Base-by-base conservation (phyloP, 2,888 invertebrate genomes). In the Tolmerus cingulatus region DNA sequence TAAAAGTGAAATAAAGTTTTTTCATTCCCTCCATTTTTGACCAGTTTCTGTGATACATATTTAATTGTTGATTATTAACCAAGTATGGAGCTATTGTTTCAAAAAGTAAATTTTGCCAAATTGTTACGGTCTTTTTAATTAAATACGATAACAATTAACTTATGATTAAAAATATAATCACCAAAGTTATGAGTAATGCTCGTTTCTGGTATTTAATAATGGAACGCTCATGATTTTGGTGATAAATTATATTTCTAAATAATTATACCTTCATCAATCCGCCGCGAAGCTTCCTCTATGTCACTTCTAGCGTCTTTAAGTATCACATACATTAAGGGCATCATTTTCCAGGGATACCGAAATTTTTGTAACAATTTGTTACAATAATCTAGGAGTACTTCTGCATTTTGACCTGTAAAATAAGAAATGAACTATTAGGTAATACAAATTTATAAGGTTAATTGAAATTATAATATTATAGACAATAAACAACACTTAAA, bases 301-400 rank as follows among this genome's bases (percentile, higher is more conserved):
- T 96, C 95, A 66, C 95, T 95, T 88, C 95, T 94, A 79, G 96
- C 95, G 90, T 96, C 95, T 91, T 96, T 96, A 88, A 97, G 94
- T 92, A 96, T 96, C 91, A 96, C 95, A 92, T 96, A 96, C 93
- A 96, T 95, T 57, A 96, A 92, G 27, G 96, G 96, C 95, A 96
- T 95, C 95, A 96, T 95, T 91, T 96, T 96, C 95, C 95, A 96
- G 5, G 96, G 95, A 92, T 96, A 96, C 91, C 95, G 95, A 93
- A 96, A 96, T 93, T 95, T 95, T 91, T 96, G 96, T 92, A 96
- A 93, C 87, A 96, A 93, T 91, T 95, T 96, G 90, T 95, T 95
- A 91, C 96, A 96, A 92, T 95, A 95, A 90, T 96, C 96, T 91
- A 96, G 93, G 90, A 95, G 92, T 86, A 95, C 92, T 90, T 95